These are phyloP conservation scores for Diglossa brunneiventris DNA, from an alignment of 2,113 vertebrate genomes.

Conservation along the genomic window DNA sequence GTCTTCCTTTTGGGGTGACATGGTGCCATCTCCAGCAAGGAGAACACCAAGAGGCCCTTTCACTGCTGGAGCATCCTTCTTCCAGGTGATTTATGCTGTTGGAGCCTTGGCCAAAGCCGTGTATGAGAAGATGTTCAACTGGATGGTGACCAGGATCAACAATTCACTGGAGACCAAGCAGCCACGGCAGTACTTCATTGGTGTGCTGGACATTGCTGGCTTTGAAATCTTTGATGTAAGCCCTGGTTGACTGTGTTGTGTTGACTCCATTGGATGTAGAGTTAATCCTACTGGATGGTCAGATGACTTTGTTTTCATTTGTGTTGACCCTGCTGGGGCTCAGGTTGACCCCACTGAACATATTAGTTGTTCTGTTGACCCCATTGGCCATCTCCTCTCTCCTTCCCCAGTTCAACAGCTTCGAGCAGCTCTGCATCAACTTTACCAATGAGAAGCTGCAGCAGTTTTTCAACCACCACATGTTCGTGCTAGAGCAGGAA, in stretches of 20 bases:
- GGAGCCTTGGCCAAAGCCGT: slow-evolving; percentile 86
- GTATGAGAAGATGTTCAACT: slow-evolving; percentile 87
- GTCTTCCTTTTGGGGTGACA: not conserved
- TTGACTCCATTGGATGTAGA: not conserved
- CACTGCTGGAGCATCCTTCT: not conserved
- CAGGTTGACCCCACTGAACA: not conserved
- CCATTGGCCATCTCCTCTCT: not conserved
- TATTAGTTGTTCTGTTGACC: not conserved
- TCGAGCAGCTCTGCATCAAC: slow-evolving; percentile 85
- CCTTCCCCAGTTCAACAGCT: slow-evolving; percentile 77
- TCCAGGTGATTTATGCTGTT: not conserved
- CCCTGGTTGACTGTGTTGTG: not conserved
- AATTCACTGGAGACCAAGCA: slow-evolving; percentile 82
- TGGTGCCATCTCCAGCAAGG: not conserved
- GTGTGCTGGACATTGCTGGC: slow-evolving; percentile 86
- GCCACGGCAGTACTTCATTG: slow-evolving; percentile 86
- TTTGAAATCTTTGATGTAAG: slow-evolving; percentile 76
- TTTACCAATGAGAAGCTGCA: slow-evolving; percentile 84
- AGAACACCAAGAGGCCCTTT: not conserved
- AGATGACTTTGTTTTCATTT: not conserved
- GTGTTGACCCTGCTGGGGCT: not conserved
- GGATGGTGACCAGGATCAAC: slow-evolving; percentile 85
- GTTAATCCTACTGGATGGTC: not conserved
- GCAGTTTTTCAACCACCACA: slow-evolving; percentile 86
- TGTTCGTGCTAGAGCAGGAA: slow-evolving; percentile 83